Base-by-base conservation (phyloP, 2,888 invertebrate species). In the Drosophila eohydei region DNA sequence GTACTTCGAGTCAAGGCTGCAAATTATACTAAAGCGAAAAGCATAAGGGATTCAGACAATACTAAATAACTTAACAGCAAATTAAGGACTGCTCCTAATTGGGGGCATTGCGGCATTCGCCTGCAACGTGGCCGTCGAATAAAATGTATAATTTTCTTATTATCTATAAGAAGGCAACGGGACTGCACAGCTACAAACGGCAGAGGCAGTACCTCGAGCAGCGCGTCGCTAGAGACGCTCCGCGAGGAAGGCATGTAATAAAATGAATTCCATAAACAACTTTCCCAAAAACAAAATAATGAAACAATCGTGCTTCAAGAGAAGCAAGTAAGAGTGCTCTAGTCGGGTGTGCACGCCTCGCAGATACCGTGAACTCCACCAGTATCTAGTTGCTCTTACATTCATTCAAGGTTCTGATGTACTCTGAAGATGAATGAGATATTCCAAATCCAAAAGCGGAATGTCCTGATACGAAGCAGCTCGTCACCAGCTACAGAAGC, bases 121-220 rank as follows among this genome's bases (percentile, higher is more conserved):
- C 68, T 58, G 70, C 77, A 70, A 70, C 74, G 61, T 54, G 56
- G 59, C 59, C 50, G 69, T 58, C 50, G 74, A 79, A 89, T 88
- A 88, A 88, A 85, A 88, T 88, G 89, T 88, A 88, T 88, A 88
- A 88, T 88, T 88, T 88, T 88, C 88, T 89, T 88, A 88, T 88
- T 88, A 88, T 88, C 88, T 89, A 85, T 74, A 82, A 75, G 77
- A 71, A 76, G 77, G 36, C 75, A 77, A 80, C 78, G 73, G 77
- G 67, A 84, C 78, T 66, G 73, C 63, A 43, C 51, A 60, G 48
- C 73, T 63, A 55, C 56, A 28, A 50, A 32, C 40, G 8, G 46
- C 65, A 57, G 57, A 73, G n/a, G 30, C 38, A 50, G 66, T 58
- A 28, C 43, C 41, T 16, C 34, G 48, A 61, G 30, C 44, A 55